phyloP scores from a whole-genome alignment of 2,113 vertebrate genomes.

The Mastomys coucha region DNA sequence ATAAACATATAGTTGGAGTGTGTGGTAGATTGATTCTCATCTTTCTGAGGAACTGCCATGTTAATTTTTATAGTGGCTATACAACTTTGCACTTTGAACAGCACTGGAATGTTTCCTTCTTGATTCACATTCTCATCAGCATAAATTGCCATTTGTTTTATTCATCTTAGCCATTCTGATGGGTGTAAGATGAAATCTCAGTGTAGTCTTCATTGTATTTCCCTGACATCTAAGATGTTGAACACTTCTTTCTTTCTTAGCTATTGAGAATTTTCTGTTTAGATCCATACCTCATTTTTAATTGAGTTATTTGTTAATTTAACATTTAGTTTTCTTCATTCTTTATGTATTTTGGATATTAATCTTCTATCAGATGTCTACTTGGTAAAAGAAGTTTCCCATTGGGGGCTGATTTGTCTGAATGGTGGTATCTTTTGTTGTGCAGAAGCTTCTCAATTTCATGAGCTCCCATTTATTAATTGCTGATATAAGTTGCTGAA shows the following conservation, averaged over 20 bases:
- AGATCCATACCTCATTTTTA: not conserved
- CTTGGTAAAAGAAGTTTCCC: not conserved
- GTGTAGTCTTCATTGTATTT: not conserved
- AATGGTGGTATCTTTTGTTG: not conserved
- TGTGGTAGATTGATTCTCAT: not conserved
- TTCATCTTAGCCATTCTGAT: not conserved
- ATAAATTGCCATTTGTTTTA: not conserved
- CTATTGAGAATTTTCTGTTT: not conserved
- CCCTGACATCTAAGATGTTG: not conserved
- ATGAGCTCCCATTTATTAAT: not conserved
- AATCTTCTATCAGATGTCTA: not conserved
- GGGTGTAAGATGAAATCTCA: not conserved
- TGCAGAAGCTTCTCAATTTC: not conserved
- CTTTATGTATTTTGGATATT: not conserved
- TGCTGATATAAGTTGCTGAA: not conserved
- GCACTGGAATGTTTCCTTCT: not conserved
- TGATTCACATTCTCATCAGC: not conserved
- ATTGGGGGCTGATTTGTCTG: not conserved
- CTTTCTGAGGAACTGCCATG: not conserved
- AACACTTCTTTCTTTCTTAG: not conserved
- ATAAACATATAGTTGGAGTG: not conserved
- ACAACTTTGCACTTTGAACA: not conserved
- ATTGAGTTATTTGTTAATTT: not conserved
- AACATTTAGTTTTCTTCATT: not conserved
- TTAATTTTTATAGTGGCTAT: not conserved